Conservation (phyloP, 2,797 vertebrate species). For the Neosilurus mollespiculum region DNA sequence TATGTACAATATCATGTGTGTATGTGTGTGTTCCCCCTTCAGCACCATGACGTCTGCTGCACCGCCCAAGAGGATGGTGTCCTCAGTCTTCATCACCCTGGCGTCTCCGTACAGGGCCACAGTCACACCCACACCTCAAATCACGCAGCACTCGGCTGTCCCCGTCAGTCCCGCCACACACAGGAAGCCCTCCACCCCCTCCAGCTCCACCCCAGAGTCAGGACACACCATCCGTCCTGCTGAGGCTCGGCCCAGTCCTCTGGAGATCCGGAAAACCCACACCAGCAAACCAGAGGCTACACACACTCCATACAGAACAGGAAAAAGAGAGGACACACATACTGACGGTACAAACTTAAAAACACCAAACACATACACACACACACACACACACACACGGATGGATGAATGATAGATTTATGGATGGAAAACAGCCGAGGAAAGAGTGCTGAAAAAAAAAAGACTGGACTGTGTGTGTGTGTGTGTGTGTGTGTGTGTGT, state of each 20-base stretch:
- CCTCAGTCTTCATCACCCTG: slow-evolving; percentile 89
- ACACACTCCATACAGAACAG: slow-evolving; percentile 25
- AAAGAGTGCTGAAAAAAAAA: background rate
- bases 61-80: slow-evolving; percentile 82
- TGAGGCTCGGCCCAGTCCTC: slow-evolving; percentile 37
- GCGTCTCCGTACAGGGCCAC: slow-evolving; percentile 76
- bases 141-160: slow-evolving; percentile 38
- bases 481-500: background rate
- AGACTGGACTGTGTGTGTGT: background rate
- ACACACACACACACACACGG: background rate
- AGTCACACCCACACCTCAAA: slow-evolving; percentile 64
- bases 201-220: slow-evolving; percentile 6
- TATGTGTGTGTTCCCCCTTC: background rate
- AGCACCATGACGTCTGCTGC: slow-evolving; percentile 70
- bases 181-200: slow-evolving; percentile 9
- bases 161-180: slow-evolving; percentile 47
- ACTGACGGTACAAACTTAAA: slow-evolving; percentile 55
- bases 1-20: background rate
- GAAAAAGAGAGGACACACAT: slow-evolving; percentile 11
- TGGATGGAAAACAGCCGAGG: background rate
- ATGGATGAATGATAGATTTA: background rate
- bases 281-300: background rate
- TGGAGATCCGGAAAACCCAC: slow-evolving; percentile 8
- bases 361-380: background rate
- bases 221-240: slow-evolving; percentile 14